Evolutionary conservation across 2,888 invertebrate genomes (phyloP).

Genomic region (Ecdyonurus torrentis): DNA sequence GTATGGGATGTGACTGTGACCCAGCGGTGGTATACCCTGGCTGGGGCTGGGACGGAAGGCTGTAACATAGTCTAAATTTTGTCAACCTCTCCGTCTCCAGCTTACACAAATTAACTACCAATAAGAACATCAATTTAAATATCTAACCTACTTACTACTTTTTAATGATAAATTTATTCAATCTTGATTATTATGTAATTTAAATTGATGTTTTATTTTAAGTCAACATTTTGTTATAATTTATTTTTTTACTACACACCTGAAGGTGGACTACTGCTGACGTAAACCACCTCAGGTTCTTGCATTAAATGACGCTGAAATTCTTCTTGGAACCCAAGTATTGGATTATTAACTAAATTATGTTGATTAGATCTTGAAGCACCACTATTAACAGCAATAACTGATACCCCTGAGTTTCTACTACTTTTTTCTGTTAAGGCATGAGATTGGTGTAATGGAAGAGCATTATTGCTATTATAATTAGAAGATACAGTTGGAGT

Average conservation of each 20-base stretch:
- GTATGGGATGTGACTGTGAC: background rate
- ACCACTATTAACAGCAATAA: constrained; percentile 7
- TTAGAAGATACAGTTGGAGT: background rate
- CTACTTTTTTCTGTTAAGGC: background rate
- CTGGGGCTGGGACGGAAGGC: background rate
- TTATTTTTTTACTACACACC: background rate
- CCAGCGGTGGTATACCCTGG: background rate
- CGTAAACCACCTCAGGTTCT: background rate
- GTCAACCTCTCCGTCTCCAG: background rate
- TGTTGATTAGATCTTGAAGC: background rate
- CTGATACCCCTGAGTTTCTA: constrained; percentile 4
- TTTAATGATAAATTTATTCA: too few species aligned
- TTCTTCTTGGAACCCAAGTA: constrained; percentile 8
- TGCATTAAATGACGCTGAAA: constrained; percentile 8
- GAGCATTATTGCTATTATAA: background rate
- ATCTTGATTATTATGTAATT: too few species aligned
- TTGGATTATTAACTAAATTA: constrained; percentile 3
- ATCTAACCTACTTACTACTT: too few species aligned
- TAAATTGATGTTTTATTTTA: too few species aligned
- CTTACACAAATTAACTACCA: background rate
- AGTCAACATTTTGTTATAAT: too few species aligned
- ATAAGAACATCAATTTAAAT: too few species aligned
- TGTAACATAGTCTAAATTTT: background rate
- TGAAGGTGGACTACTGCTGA: background rate
- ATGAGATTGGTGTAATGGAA: background rate